Evolutionary conservation across 2,888 invertebrate genomes (phyloP), one percentile per base, ranked within the genome.

Genomic region (Lepetodrilus schrolli): DNA sequence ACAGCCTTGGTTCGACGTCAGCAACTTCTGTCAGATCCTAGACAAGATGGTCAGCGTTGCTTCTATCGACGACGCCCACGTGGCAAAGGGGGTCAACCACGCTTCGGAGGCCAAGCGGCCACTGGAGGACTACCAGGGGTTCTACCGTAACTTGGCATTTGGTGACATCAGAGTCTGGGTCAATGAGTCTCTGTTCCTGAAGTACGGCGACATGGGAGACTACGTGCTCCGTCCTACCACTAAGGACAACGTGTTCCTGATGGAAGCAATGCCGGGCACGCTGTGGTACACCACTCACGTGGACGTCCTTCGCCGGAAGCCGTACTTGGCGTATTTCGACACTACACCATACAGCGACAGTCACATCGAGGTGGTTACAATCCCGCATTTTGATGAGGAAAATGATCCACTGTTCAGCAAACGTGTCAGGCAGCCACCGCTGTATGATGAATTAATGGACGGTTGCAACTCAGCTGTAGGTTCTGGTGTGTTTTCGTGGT

Each of bases 381-480:
- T 82, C 48, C 75, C 78, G 7, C 74, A 75, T 23, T 82, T 82
- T 72, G 80, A 80, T 38, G 66, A 50, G 10, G 37, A 77, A 34
- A 58, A 66, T 7, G 69, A 74, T 10, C 77, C 79, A 21, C 75
- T 66, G 17, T 82, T 82, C 72, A 76, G 75, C 34, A 73, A 26
- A 30, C 7, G 68, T 48, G 50, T 76, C 26, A 70, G 74, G 10
- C 23, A 37, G 85, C 95, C 95, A 90, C 97, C 96, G 84, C 95
- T 95, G 94, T 95, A 96, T 81, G 94, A 93, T 79, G 96, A 93
- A 51, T 95, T 93, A 74, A 95, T 95, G 85, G 95, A 95, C 72
- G 95, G 95, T 90, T 96, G 95, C 80, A 96, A 92, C 90, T 95
- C 96, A 83, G 95, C 93, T 87, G 95, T 93, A 87, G 96, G 94